Base-by-base conservation (phyloP, 2,797 vertebrate genomes). In the Halcyon smyrnensis region DNA sequence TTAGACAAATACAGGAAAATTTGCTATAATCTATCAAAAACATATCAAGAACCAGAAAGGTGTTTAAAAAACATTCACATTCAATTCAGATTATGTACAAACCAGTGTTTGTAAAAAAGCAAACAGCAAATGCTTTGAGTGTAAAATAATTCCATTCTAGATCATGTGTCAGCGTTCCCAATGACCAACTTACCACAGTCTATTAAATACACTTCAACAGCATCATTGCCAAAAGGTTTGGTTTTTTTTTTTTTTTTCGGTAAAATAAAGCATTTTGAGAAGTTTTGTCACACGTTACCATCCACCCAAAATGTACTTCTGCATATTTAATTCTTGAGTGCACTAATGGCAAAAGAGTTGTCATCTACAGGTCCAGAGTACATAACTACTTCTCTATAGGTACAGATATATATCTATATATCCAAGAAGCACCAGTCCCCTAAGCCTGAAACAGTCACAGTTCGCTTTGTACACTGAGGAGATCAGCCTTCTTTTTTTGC, bases 11-110 rank as follows among this genome's bases (percentile, higher is more conserved):
- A 98, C 96, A 98, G 79, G 94, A 96, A 97, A 97, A 93, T 96
- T 95, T 96, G 92, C 92, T 97, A 74, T 95, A 92, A 95, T 96
- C 96, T 98, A 97, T 98, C 97, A 98, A 98, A 98, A 98, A 81
- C 8, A 3, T 96, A 97, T 81, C 89, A 96, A 97, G 96, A 97
- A 96, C 96, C 11, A 5, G 90, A 97, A 97, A 98, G 87, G 56
- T 90, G 64, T 96, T 98, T 97, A 94, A 93, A 98, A 98, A 98
- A 97, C 92, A 96, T 97, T 98, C 96, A 97, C 97, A 98, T 97
- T 97, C 87, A 89, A 75, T 96, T 96, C 96, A 93, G 92, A 89
- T 94, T 93, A 95, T 83, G 93, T 97, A 98, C 95, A 97, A 97
- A 97, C 95, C 96, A 95, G 91, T 93, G 95, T 96, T 83, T 95